phyloP scores from a whole-genome alignment of 2,113 vertebrate genomes.

The Ursus arctos region DNA sequence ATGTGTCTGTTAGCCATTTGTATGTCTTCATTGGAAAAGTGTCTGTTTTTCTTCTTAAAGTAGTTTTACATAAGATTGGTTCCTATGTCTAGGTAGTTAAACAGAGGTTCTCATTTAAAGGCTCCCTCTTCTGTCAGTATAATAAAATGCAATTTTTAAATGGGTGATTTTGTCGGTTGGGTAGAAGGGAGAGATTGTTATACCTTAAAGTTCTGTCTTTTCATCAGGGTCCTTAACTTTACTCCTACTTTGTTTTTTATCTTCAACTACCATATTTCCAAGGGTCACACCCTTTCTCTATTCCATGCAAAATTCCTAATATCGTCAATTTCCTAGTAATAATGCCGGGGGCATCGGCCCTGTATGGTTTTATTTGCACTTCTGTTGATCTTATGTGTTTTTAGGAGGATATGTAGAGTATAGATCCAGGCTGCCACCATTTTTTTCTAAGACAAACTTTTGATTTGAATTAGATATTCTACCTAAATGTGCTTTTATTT shows the following conservation, averaged over 20 bases:
- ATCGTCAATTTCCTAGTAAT: neutral
- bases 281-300: neutral
- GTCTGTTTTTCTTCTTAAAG: neutral
- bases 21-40: too few relatives aligned
- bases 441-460: neutral
- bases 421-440: neutral
- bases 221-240: neutral
- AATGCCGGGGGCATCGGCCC: neutral
- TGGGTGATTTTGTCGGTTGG: neutral
- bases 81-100: neutral
- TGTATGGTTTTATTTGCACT: neutral
- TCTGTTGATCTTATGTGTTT: neutral
- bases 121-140: constrained; percentile 20
- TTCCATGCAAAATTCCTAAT: neutral
- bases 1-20: too few relatives aligned
- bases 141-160: constrained; percentile 8
- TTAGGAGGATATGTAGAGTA: neutral
- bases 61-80: neutral
- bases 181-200: neutral
- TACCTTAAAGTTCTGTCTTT: neutral
- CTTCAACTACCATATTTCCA: neutral
- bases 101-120: constrained; percentile 7
- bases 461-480: neutral
- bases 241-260: neutral
- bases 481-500: neutral